phyloP scores from a whole-genome alignment of 1,140 invertebrate genomes.

The Theocolax elegans region DNA sequence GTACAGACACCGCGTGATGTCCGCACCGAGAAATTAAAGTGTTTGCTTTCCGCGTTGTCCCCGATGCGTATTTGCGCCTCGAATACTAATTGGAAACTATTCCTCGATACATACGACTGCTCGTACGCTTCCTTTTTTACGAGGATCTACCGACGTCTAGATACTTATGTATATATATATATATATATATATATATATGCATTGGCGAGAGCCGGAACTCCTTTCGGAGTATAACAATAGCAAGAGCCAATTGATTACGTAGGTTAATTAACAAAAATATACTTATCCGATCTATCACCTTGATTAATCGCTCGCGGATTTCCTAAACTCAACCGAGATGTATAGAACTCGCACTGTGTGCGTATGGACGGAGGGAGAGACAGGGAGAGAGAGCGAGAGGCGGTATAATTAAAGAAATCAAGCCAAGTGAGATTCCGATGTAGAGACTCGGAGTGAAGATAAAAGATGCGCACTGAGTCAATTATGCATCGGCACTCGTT shows the following conservation, averaged over 20 bases:
- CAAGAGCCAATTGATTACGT: too few relatives aligned
- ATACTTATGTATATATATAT: too few relatives aligned
- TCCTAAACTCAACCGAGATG: not conserved
- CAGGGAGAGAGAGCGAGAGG: not conserved
- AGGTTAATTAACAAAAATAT: too few relatives aligned
- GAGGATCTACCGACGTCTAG: too few relatives aligned
- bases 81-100: too few relatives aligned
- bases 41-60: not conserved
- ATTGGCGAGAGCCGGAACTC: too few relatives aligned
- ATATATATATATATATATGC: too few relatives aligned
- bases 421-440: conserved; percentile 16
- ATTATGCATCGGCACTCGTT: too few relatives aligned
- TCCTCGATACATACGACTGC: too few relatives aligned
- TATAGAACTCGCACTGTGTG: not conserved
- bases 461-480: conserved; percentile 24
- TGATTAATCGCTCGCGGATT: conserved; percentile 36
- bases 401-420: conserved; percentile 33
- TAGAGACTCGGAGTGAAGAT: not conserved
- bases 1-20: not conserved
- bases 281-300: conserved; percentile 33
- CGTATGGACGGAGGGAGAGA: not conserved
- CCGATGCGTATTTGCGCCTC: not conserved
- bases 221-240: too few relatives aligned
- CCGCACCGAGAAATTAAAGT: conserved; percentile 12
- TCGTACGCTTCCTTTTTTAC: too few relatives aligned